Evolutionary conservation across 2,888 invertebrate species (phyloP).

Genomic region (Cyrtodaria siliqua): DNA sequence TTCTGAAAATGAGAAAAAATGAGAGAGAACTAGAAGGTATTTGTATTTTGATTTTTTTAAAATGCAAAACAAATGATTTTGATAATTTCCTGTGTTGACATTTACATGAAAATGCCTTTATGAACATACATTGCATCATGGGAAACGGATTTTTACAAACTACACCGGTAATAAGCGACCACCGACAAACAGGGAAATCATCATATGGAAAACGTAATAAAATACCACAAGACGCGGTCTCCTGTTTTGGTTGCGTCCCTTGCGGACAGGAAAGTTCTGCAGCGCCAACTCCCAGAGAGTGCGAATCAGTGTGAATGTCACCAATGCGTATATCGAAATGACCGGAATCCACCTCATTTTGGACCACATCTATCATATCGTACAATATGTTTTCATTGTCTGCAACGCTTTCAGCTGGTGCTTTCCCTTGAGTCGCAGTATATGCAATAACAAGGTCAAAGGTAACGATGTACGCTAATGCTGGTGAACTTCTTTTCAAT

Average conservation of each 20-base stretch:
- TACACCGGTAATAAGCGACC: no score
- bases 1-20: no score
- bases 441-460: neutral
- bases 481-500: neutral
- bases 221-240: constrained; percentile 4
- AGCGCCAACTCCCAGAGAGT: constrained; percentile 38
- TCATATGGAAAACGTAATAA: no score
- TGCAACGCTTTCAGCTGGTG: neutral
- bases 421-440: neutral
- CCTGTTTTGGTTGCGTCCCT: neutral
- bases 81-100: no score
- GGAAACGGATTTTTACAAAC: no score
- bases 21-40: no score
- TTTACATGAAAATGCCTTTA: no score
- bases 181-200: no score
- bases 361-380: constrained; percentile 35
- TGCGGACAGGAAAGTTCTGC: constrained; percentile 9
- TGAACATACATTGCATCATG: no score
- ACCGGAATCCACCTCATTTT: constrained; percentile 36
- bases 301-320: constrained; percentile 27
- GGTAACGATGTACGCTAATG: neutral
- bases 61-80: no score
- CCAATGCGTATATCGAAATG: constrained; percentile 26
- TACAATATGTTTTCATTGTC: constrained; percentile 22
- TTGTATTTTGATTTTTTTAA: no score